Evolutionary conservation across 2,797 vertebrate genomes (phyloP).

Genomic region (Xerus rutilus): DNA sequence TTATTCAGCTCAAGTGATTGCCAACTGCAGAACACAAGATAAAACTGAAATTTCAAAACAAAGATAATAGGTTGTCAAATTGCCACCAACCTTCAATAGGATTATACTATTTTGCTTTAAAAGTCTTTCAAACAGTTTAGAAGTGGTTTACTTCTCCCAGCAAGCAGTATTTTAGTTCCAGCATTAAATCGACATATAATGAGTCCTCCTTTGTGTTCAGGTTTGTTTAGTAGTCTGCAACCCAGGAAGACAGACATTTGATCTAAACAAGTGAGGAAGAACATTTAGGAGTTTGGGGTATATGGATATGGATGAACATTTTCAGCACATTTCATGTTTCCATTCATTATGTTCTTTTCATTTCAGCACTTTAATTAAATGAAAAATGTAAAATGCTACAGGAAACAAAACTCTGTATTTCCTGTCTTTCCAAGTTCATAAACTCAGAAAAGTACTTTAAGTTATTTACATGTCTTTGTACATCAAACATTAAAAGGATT

Average conservation of each 20-base stretch:
- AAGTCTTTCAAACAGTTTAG: conserved; percentile 29
- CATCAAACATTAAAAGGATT: conserved; percentile 43
- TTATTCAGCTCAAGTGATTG: neutral
- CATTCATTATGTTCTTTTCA: neutral
- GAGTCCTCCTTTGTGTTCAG: neutral
- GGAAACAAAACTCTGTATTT: conserved; percentile 19
- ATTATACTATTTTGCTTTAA: conserved; percentile 30
- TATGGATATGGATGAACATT: neutral
- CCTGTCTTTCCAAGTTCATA: conserved; percentile 18
- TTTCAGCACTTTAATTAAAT: conserved; percentile 21
- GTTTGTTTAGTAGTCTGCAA: conserved; percentile 25
- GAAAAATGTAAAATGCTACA: conserved; percentile 31
- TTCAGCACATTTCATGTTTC: conserved; percentile 28
- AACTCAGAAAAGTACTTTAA: conserved; percentile 43
- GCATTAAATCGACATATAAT: neutral
- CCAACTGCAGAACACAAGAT: neutral
- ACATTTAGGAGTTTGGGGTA: neutral
- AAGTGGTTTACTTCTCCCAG: conserved; percentile 39
- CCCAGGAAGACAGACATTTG: conserved; percentile 66
- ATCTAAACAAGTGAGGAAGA: conserved; percentile 33
- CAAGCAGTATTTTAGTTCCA: conserved; percentile 32
- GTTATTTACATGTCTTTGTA: conserved; percentile 57
- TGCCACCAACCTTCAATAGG: neutral
- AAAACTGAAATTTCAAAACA: neutral
- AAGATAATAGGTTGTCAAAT: neutral